phyloP scores from a whole-genome alignment of 2,888 invertebrate species.

The Lepetodrilus schrolli region DNA sequence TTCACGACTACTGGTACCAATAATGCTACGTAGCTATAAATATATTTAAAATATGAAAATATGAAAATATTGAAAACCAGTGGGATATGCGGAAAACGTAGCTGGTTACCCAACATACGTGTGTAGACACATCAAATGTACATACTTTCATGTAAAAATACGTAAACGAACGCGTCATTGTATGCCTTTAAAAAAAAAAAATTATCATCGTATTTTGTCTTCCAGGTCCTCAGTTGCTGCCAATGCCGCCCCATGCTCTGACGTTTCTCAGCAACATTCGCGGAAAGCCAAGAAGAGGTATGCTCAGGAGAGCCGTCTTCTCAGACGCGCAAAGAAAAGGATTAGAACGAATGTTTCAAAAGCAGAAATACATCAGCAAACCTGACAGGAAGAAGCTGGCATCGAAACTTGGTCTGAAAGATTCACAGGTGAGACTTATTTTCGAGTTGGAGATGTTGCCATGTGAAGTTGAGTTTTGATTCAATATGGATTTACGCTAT shows the following conservation, averaged over 20 bases:
- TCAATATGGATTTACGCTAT: no score
- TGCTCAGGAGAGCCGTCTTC: constrained; percentile 98
- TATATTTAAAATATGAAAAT: no score
- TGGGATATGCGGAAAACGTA: no score
- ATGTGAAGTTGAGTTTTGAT: no score
- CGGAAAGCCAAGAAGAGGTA: constrained; percentile 89
- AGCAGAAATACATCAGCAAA: constrained; percentile 98
- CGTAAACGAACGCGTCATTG: no score
- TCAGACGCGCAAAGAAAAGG: constrained; percentile 96
- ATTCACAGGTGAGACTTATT: constrained; percentile 94
- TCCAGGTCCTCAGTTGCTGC: constrained; percentile 64
- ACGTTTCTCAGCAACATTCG: constrained; percentile 72
- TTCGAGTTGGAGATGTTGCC: no score
- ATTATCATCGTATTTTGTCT: no score
- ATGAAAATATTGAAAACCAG: no score
- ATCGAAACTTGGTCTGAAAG: constrained; percentile 95
- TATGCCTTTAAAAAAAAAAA: neutral
- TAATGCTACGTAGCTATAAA: no score
- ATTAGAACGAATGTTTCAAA: constrained; percentile 94
- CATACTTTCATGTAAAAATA: no score
- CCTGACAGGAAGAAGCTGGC: constrained; percentile 98
- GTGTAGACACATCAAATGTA: no score
- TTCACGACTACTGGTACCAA: neutral
- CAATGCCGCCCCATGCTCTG: constrained; percentile 69
- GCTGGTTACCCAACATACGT: no score